Percentiles rank a stretch among this genome's conserved stretches.
Evolutionary conservation across 2,888 invertebrate genomes (phyloP).

Genomic region (Cosmorhoe ocellata): DNA sequence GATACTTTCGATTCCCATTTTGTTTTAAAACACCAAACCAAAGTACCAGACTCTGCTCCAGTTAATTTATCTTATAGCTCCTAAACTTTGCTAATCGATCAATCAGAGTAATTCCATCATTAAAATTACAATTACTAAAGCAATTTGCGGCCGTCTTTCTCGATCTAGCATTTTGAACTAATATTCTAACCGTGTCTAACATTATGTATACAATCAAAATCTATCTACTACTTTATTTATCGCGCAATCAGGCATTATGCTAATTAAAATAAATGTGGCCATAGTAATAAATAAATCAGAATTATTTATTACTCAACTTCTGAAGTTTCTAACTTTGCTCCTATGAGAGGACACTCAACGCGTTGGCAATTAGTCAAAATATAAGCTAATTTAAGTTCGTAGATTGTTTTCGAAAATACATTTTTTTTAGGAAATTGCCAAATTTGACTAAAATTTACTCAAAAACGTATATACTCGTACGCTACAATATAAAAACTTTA

Average conservation of each 20-base stretch:
- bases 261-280: background rate
- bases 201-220: too few species aligned
- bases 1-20: too few species aligned
- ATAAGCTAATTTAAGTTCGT: conserved; percentile 11
- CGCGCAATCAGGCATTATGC: background rate
- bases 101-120: conserved; percentile 3
- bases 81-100: background rate
- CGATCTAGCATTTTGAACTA: background rate
- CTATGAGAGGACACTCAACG: conserved; percentile 10
- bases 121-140: conserved; percentile 4
- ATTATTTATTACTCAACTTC: conserved; percentile 13
- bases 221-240: too few species aligned
- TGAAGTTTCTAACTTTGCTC: conserved; percentile 10
- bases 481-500: too few species aligned
- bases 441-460: too few species aligned
- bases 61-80: background rate
- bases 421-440: background rate
- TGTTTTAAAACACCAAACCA: too few species aligned
- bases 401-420: background rate
- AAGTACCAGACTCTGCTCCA: background rate
- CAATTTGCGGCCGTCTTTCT: conserved; percentile 5
- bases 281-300: conserved; percentile 1
- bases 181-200: too few species aligned
- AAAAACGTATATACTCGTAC: too few species aligned
- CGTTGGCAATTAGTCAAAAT: conserved; percentile 12